Percentiles rank a stretch among this genome's conserved stretches.
phyloP scores from a whole-genome alignment of 2,888 invertebrate species.

The Synergus umbraculus region DNA sequence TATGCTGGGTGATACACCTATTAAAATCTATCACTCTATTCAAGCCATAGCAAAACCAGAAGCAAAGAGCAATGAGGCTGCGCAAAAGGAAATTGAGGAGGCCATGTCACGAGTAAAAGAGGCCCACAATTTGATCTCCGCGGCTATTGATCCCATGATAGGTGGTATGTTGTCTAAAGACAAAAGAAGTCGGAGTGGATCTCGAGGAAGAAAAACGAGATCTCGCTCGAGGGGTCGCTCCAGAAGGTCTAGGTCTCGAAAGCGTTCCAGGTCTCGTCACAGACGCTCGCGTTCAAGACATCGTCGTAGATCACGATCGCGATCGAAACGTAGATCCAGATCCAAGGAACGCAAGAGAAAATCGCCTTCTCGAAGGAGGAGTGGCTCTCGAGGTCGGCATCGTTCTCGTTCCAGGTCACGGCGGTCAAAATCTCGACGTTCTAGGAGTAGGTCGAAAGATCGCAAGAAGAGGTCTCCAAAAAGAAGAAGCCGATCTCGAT shows the following conservation, averaged over 20 bases:
- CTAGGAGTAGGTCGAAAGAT: slow-evolving; percentile 73
- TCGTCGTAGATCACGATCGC: slow-evolving; percentile 80
- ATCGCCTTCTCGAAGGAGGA: slow-evolving; percentile 72
- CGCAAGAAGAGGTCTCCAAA: slow-evolving; percentile 67
- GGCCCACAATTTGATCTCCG: slow-evolving; percentile 95
- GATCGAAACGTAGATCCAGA: slow-evolving; percentile 74
- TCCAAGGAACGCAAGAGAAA: slow-evolving; percentile 73
- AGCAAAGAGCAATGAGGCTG: slow-evolving; percentile 96
- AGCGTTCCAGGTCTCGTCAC: slow-evolving; percentile 74
- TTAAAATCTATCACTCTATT: slow-evolving; percentile 92
- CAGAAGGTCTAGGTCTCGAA: slow-evolving; percentile 78
- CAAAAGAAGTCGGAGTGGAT: slow-evolving; percentile 82
- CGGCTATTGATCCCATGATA: slow-evolving; percentile 94
- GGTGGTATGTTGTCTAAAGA: slow-evolving; percentile 92
- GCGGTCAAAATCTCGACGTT: slow-evolving; percentile 74
- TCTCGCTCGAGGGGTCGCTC: slow-evolving; percentile 81
- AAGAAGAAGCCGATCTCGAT: slow-evolving; percentile 74
- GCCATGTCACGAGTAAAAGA: slow-evolving; percentile 98
- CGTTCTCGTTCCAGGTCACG: slow-evolving; percentile 78
- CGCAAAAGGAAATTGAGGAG: slow-evolving; percentile 96
- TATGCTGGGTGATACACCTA: slow-evolving; percentile 85
- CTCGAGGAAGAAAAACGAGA: slow-evolving; percentile 79
- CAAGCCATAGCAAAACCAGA: slow-evolving; percentile 95
- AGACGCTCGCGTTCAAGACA: slow-evolving; percentile 75
- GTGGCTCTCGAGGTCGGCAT: slow-evolving; percentile 71